Conservation (phyloP, 2,888 invertebrate species). For the Rutpela maculata region DNA sequence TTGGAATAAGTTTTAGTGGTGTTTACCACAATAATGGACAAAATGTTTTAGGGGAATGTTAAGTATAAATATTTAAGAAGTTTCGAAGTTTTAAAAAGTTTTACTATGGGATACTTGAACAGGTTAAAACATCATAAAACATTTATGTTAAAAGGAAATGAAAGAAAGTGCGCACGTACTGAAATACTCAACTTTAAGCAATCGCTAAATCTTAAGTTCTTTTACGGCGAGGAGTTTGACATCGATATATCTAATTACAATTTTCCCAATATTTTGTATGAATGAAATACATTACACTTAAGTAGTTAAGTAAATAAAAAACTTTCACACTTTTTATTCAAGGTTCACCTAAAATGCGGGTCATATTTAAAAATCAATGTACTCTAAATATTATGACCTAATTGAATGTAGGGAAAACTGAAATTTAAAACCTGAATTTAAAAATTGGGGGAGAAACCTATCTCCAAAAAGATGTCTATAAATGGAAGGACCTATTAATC, state of each 20-base stretch:
- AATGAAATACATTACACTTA: too few species aligned
- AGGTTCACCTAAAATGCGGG: too few species aligned
- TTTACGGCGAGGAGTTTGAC: neutral
- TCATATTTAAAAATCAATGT: too few species aligned
- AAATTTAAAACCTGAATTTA: too few species aligned
- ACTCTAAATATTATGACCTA: too few species aligned
- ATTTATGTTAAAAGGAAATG: constrained; percentile 1
- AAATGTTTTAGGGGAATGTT: constrained; percentile 12
- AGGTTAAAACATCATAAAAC: neutral
- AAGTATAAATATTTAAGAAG: constrained; percentile 17
- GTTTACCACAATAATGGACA: constrained; percentile 1
- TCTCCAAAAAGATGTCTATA: too few species aligned
- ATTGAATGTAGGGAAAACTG: too few species aligned
- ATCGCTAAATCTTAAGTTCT: neutral
- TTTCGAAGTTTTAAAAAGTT: constrained; percentile 18
- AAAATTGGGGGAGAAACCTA: too few species aligned
- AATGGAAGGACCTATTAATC: too few species aligned
- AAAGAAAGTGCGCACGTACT: neutral
- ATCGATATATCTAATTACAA: neutral
- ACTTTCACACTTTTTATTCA: too few species aligned
- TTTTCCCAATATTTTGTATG: neutral
- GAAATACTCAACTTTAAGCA: neutral
- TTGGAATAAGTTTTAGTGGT: constrained; percentile 2
- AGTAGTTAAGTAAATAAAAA: too few species aligned
- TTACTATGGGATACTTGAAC: constrained; percentile 2